phyloP scores from a whole-genome alignment of 2,113 vertebrate genomes.

The Regulus satrapa region DNA sequence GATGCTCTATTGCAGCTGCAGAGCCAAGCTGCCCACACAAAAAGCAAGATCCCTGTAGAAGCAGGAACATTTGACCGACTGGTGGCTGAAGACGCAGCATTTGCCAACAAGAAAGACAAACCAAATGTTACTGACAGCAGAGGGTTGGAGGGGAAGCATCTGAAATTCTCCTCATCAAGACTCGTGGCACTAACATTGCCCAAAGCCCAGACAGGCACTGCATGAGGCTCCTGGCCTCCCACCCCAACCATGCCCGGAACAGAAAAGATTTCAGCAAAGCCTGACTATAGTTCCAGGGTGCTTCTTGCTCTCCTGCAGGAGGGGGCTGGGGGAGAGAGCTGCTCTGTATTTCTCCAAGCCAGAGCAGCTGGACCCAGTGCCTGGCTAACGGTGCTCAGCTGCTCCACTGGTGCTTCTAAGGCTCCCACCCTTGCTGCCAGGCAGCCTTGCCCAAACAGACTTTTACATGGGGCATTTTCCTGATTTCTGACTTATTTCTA shows the following conservation, averaged over 20 bases:
- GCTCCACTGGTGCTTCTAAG: neutral
- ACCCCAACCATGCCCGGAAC: rapidly evolving
- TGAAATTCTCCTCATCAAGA: rapidly evolving
- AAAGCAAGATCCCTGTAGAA: neutral
- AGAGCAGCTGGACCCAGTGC: neutral
- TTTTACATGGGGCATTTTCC: neutral
- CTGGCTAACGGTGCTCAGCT: rapidly evolving
- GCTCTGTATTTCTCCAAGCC: rapidly evolving
- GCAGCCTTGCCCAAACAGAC: neutral
- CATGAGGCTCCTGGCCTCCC: rapidly evolving
- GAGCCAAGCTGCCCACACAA: neutral
- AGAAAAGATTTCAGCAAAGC: neutral
- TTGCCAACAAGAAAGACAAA: neutral
- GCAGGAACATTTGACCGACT: neutral
- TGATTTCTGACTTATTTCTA: neutral
- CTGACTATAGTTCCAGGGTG: neutral
- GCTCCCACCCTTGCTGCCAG: neutral
- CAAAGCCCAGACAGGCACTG: neutral
- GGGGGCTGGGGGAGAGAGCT: rapidly evolving
- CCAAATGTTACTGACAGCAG: neutral
- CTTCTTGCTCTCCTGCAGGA: neutral
- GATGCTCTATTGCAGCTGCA: neutral
- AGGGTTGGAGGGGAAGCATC: neutral
- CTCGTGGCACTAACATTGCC: rapidly evolving
- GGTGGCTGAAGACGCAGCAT: neutral